phyloP scores from a whole-genome alignment of 2,113 vertebrate genomes.

The Lepus europaeus region DNA sequence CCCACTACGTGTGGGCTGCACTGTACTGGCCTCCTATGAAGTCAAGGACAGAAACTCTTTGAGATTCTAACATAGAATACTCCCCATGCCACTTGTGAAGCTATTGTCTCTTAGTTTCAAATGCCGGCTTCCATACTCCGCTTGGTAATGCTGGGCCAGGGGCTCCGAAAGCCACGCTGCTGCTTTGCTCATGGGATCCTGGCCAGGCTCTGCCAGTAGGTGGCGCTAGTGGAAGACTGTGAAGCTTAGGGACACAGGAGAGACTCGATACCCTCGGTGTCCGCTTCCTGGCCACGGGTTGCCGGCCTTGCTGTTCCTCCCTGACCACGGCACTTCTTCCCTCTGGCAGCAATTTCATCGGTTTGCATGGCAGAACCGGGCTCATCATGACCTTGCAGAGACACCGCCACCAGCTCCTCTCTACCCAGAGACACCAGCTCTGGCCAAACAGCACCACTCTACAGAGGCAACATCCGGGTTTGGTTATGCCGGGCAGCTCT shows the following conservation, averaged over 20 bases:
- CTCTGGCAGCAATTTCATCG: background rate
- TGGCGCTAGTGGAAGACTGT: background rate
- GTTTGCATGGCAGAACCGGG: background rate
- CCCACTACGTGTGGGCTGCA: background rate
- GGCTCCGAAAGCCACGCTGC: background rate
- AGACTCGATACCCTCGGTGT: rapidly evolving
- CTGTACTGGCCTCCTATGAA: background rate
- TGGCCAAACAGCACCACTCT: background rate
- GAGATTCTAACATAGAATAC: constrained; percentile 6
- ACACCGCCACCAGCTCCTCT: background rate
- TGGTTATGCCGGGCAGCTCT: background rate
- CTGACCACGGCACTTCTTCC: background rate
- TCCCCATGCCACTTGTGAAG: background rate
- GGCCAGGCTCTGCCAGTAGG: background rate
- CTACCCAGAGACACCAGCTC: background rate
- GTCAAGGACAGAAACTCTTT: background rate
- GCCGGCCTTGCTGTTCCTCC: background rate
- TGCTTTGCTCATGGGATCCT: background rate
- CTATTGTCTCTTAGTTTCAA: background rate
- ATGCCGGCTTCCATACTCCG: background rate
- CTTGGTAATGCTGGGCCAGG: background rate
- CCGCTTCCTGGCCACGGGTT: background rate
- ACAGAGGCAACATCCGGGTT: background rate
- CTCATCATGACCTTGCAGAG: background rate
- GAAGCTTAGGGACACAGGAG: background rate